Evolutionary conservation across 2,797 vertebrate species (phyloP).

Genomic region (Astyanax mexicanus): DNA sequence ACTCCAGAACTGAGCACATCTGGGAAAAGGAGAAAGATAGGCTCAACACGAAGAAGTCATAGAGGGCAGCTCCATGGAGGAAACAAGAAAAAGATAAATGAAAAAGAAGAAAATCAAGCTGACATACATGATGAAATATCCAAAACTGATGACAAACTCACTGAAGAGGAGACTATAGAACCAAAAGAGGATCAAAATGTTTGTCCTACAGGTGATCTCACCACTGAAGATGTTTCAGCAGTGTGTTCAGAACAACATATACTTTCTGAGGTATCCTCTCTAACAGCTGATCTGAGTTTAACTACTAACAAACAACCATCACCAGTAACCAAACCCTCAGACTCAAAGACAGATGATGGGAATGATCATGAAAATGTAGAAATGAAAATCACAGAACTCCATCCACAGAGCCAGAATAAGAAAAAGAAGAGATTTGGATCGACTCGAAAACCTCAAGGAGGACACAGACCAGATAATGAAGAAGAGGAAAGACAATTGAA

Average conservation of each 20-base stretch:
- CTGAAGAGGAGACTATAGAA: neutral
- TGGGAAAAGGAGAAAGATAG: constrained; percentile 69
- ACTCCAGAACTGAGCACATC: constrained; percentile 25
- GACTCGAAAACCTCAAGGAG: constrained; percentile 30
- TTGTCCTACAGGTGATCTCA: neutral
- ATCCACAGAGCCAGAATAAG: constrained; percentile 63
- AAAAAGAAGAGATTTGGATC: constrained; percentile 52
- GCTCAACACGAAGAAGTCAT: constrained; percentile 64
- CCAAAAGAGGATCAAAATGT: neutral
- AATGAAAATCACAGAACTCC: neutral
- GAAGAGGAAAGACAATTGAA: too few species aligned
- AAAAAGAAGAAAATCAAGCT: neutral
- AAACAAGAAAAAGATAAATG: neutral
- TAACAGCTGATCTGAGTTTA: too few species aligned
- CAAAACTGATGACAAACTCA: too few species aligned
- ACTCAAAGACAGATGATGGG: neutral
- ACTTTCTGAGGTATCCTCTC: neutral
- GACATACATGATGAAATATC: neutral
- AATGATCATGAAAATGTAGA: neutral
- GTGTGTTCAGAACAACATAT: neutral
- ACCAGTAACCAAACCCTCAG: neutral
- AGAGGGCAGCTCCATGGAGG: neutral
- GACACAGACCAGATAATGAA: neutral
- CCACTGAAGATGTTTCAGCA: neutral
- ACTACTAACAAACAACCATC: neutral